Evolutionary conservation across 2,888 invertebrate genomes (phyloP), one percentile per base, ranked within the genome.

Genomic region (Microctonus brassicae): DNA sequence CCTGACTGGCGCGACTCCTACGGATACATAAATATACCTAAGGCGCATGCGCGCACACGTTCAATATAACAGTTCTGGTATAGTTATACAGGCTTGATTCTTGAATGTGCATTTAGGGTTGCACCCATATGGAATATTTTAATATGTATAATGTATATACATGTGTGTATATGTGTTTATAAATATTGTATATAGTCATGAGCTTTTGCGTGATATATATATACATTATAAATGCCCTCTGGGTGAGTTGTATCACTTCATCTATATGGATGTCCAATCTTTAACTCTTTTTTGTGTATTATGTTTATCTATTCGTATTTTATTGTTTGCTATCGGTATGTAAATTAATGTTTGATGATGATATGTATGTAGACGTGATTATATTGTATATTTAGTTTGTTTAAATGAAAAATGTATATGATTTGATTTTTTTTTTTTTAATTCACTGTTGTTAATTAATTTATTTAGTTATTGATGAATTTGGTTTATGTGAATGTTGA

Each of bases 1-100:
- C 85, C 81, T 85, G 80, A 82, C 83, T 83, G 85, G 83, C 86
- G 84, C 85, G 81, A 86, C 85, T 86, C 85, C 80, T 80, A 80
- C 79, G 81, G 80, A 80, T 81, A 77, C 77, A 81, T 81, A 81
- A 81, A 81, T 81, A 81, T 79, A 78, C 77, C 70, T 73, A 76
- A 73, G 66, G 72, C 75, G 74, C 74, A 72, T 66, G 69, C 55
- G 68, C 73, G 33, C 64, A 64, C 47, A 70, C 60, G 69, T 62
- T 55, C 70, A 67, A 52, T 47, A 20, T 17, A 47, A 47, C 67
- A 39, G 53, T 52, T 55, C 42, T 39, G 66, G 62, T 72, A 72
- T 61, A 61, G 60, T 69, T 47, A 47, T 47, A 47, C 47, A 47
- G 47, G 67, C n/a, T n/a, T n/a, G n/a, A n/a, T n/a, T n/a, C 26